A percentile compares a stretch with the other conserved stretches of the same genome.
These are phyloP conservation scores for Thalpophila matura DNA, from an alignment of 2,888 invertebrate genomes.

Conservation along the genomic window DNA sequence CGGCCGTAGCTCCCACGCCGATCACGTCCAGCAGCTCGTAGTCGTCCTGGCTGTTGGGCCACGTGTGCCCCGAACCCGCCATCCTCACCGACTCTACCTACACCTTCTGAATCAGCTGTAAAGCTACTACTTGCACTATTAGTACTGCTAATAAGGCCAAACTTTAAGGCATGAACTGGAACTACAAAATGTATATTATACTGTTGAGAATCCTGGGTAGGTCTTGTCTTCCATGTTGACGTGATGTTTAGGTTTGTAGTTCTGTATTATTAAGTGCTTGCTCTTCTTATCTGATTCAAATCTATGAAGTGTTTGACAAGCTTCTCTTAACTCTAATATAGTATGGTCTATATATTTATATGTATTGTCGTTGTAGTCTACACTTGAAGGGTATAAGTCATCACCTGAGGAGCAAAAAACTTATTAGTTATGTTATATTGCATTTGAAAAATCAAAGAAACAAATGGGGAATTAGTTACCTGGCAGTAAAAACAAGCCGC, in stretches of 20 bases:
- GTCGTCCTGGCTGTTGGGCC: constrained; percentile 98
- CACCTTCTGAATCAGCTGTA: constrained; percentile 71
- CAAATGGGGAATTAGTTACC: constrained; percentile 81
- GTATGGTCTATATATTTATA: constrained; percentile 74
- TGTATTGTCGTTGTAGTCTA: constrained; percentile 78
- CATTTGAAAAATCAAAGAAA: background rate
- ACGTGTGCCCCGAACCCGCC: constrained; percentile 89
- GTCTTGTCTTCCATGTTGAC: constrained; percentile 82
- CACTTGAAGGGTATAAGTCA: constrained; percentile 81
- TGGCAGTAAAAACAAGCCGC: constrained; percentile 90
- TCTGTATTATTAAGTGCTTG: constrained; percentile 71
- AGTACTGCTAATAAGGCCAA: constrained; percentile 80
- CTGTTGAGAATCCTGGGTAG: constrained; percentile 64
- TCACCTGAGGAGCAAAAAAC: constrained; percentile 83
- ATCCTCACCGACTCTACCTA: constrained; percentile 64
- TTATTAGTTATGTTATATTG: background rate
- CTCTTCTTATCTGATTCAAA: constrained; percentile 67
- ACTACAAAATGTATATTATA: constrained; percentile 60
- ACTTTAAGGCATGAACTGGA: constrained; percentile 74
- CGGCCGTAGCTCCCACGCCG: constrained; percentile 99
- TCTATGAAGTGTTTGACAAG: constrained; percentile 75
- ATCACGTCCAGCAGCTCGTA: constrained; percentile 98
- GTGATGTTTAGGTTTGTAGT: constrained; percentile 79
- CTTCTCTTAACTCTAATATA: constrained; percentile 76
- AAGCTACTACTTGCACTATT: constrained; percentile 76